phyloP scores from a whole-genome alignment of 2,113 vertebrate genomes.

The Tupaia chinensis region DNA sequence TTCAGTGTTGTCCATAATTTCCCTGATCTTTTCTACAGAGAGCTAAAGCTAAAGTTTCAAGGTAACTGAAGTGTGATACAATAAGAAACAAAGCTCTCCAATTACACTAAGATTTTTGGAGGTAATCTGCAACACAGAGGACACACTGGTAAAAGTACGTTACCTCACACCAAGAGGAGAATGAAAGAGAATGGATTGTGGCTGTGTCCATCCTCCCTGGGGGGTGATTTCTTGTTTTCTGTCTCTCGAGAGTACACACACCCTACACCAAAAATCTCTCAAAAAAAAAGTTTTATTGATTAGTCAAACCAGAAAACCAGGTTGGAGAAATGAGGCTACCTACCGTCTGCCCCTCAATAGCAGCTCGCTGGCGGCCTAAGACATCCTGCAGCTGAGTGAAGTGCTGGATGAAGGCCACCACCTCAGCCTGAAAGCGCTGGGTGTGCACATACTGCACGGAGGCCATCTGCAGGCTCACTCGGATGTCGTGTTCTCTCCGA shows the following conservation, averaged over 20 bases:
- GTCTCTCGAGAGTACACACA: too few relatives aligned
- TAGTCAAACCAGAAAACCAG: neutral
- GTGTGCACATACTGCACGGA: conserved; percentile 98
- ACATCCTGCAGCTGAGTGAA: conserved; percentile 98
- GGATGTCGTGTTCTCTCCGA: conserved; percentile 92
- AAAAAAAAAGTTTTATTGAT: neutral
- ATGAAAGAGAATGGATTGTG: too few relatives aligned
- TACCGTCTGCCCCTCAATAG: conserved; percentile 96
- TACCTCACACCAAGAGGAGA: neutral
- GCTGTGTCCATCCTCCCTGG: accelerated
- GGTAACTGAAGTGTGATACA: neutral
- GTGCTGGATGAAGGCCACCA: conserved; percentile 97
- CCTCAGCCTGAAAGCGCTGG: conserved; percentile 97
- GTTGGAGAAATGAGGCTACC: conserved; percentile 64
- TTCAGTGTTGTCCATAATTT: neutral
- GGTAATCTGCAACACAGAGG: neutral
- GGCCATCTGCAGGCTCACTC: conserved; percentile 94
- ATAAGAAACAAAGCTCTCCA: neutral
- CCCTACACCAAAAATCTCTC: too few relatives aligned
- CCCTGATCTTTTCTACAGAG: neutral
- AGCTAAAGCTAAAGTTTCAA: conserved; percentile 41
- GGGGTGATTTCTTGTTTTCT: too few relatives aligned
- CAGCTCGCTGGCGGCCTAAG: conserved; percentile 95
- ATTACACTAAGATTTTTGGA: neutral
- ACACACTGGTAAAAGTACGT: neutral